A percentile compares a stretch with the other conserved stretches of the same genome.
phyloP scores from a whole-genome alignment of 2,797 vertebrate species.

The Sparus aurata region DNA sequence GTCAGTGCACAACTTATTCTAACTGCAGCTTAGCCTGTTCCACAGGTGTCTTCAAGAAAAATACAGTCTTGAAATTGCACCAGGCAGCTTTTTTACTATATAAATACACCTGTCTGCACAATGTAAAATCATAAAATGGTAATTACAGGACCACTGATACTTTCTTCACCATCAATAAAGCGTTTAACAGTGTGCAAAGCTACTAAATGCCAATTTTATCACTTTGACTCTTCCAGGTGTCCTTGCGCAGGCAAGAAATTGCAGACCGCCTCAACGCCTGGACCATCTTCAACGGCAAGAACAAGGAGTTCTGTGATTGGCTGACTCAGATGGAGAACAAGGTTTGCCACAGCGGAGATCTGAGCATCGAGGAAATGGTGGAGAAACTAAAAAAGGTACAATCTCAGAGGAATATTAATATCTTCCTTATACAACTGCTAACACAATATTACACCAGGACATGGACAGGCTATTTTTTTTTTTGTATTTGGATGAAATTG shows the following conservation, averaged over 20 bases:
- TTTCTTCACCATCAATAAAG: not conserved
- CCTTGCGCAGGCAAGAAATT: slow-evolving; percentile 90
- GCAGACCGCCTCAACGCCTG: slow-evolving; percentile 93
- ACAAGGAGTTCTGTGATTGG: slow-evolving; percentile 95
- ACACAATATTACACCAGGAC: not conserved
- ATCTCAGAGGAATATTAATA: not conserved
- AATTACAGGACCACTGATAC: not conserved
- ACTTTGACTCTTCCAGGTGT: slow-evolving; percentile 84
- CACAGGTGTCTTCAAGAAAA: not conserved
- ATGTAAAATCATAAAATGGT: not conserved
- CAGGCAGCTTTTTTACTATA: no score
- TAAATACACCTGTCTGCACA: not conserved
- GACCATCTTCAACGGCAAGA: slow-evolving; percentile 95
- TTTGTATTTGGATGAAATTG: not conserved
- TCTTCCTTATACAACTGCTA: not conserved
- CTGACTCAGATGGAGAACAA: slow-evolving; percentile 95
- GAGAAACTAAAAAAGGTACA: slow-evolving; percentile 94
- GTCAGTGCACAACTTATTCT: not conserved
- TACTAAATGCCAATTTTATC: not conserved
- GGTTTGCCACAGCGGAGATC: slow-evolving; percentile 88
- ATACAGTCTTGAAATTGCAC: not conserved
- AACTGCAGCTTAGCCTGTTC: not conserved
- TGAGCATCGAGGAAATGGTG: slow-evolving; percentile 95
- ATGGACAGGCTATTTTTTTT: not conserved
- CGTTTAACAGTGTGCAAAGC: not conserved